Conservation (phyloP, 2,888 invertebrate species). For the Sphinx pinastri region DNA sequence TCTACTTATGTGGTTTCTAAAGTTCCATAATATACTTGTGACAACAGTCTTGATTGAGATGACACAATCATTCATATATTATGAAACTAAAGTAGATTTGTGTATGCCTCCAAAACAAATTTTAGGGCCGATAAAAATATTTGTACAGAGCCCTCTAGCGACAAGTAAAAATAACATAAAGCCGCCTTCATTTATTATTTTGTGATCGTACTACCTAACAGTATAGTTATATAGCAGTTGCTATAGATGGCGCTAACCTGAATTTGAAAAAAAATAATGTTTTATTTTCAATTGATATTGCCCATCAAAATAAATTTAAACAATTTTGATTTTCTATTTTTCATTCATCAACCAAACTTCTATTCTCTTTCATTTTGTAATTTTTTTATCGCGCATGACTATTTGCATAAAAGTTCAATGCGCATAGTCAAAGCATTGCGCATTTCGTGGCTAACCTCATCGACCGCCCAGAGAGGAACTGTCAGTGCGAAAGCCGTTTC, state of each 20-base stretch:
- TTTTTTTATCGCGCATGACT: slow-evolving; percentile 69
- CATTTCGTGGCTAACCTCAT: slow-evolving; percentile 76
- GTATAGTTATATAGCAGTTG: background rate
- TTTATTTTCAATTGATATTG: too few relatives aligned
- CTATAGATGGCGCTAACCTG: background rate
- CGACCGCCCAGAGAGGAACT: slow-evolving; percentile 68
- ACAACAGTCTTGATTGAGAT: too few relatives aligned
- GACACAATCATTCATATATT: too few relatives aligned
- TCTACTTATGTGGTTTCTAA: too few relatives aligned
- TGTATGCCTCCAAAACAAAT: too few relatives aligned
- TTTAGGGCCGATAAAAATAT: too few relatives aligned
- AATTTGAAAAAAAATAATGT: too few relatives aligned
- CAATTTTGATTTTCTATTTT: background rate
- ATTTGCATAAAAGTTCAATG: slow-evolving; percentile 69
- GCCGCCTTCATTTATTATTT: background rate
- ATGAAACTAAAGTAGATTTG: too few relatives aligned
- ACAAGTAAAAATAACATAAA: slow-evolving; percentile 37
- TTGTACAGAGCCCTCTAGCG: slow-evolving; percentile 38
- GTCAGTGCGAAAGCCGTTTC: slow-evolving; percentile 68
- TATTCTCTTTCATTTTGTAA: slow-evolving; percentile 26
- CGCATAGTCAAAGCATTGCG: slow-evolving; percentile 84
- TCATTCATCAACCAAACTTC: background rate
- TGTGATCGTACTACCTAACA: background rate
- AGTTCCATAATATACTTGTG: too few relatives aligned
- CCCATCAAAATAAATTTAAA: background rate